phyloP scores from a whole-genome alignment of 2,797 vertebrate genomes.

The Phalanger gymnotis region DNA sequence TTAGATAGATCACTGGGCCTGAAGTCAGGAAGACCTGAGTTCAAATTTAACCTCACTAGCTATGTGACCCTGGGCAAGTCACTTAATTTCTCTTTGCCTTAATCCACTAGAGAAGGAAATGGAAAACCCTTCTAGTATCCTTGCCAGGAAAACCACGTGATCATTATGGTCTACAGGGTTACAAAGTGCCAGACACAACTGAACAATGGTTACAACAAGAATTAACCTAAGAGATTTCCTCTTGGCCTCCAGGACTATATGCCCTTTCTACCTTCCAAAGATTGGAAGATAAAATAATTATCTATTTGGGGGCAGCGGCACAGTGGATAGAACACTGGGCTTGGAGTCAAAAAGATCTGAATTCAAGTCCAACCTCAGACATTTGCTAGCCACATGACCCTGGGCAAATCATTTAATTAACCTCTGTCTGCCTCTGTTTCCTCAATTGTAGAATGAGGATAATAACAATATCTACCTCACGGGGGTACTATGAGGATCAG shows the following conservation, averaged over 20 bases:
- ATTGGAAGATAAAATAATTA: background rate
- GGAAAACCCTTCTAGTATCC: background rate
- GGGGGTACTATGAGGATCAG: background rate
- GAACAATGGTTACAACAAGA: background rate
- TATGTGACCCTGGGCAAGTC: background rate
- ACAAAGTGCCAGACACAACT: background rate
- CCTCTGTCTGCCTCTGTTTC: background rate
- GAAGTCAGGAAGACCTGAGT: too few relatives aligned
- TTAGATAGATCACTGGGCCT: background rate
- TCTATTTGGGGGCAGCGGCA: background rate
- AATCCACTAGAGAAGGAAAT: background rate
- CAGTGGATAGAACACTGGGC: background rate
- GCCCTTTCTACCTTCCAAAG: background rate
- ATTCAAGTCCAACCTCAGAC: background rate
- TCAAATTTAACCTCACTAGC: too few relatives aligned
- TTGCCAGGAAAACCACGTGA: background rate
- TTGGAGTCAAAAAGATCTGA: background rate
- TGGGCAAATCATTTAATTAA: background rate
- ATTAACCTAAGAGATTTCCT: background rate
- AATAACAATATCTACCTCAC: background rate
- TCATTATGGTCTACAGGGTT: too few relatives aligned
- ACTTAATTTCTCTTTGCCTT: background rate
- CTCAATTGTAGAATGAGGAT: background rate
- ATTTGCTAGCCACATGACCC: background rate
- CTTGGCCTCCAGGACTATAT: background rate